These are phyloP conservation scores for Opisthocomus hoazin DNA, from an alignment of 2,113 vertebrate genomes.

Conservation along the genomic window DNA sequence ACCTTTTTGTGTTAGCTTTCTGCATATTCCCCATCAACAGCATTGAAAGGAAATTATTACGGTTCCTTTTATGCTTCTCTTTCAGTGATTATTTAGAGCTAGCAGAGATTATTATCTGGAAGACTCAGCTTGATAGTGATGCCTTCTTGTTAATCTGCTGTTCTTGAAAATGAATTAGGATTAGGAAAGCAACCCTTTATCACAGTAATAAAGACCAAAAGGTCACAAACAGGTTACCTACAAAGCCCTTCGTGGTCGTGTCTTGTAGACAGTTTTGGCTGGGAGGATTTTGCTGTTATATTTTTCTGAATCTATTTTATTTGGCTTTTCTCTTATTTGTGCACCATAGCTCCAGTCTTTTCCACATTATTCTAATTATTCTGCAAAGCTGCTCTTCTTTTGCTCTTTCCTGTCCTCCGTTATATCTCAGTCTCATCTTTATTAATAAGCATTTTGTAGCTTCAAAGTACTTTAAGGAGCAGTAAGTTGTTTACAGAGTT, in stretches of 20 bases:
- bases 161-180: slow-evolving; percentile 12
- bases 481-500: neutral
- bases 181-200: slow-evolving; percentile 5
- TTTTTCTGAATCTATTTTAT: neutral
- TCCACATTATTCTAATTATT: neutral
- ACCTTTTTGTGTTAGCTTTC: slow-evolving; percentile 12
- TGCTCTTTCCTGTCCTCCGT: neutral
- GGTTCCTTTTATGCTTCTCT: neutral
- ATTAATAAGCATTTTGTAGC: neutral
- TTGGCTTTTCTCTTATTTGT: neutral
- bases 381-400: neutral
- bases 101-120: neutral
- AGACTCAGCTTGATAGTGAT: neutral
- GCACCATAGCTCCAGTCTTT: neutral
- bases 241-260: neutral
- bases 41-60: neutral
- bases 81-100: slow-evolving; percentile 9
- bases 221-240: neutral
- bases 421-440: neutral
- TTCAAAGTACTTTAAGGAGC: neutral
- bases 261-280: neutral
- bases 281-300: neutral
- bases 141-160: slow-evolving; percentile 11
- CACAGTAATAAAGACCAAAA: neutral
- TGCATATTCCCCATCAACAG: neutral